Base-by-base conservation (phyloP, 2,888 invertebrate species). In the Conops quadrifasciatus region DNA sequence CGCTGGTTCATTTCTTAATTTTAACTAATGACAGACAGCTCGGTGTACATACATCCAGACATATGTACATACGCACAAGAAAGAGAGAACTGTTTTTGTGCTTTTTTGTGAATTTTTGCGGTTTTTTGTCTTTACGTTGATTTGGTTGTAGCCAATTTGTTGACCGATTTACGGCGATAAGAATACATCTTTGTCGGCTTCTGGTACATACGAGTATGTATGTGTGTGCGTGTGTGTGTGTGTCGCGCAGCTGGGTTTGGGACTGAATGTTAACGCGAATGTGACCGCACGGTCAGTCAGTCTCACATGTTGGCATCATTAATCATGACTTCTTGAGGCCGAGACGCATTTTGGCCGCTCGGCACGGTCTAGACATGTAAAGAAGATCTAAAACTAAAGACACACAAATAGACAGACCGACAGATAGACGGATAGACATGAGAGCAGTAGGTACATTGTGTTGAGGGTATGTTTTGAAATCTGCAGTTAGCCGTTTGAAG, bases 241-340 rank as follows among this genome's bases (percentile, higher is more conserved):
- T 67, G 53, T 36, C 72, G 65, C 43, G 67, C 45, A 51, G 70
- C 66, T 59, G 13, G 49, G 47, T 67, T 47, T 36, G 36, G 16
- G 47, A 21, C 67, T 60, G 43, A 15, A 24, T 45, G 45, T 45
- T 56, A 30, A 24, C 67, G 9, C 60, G 59, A n/a, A 24, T 19
- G 51, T 26, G 30, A 65, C 65, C 45, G n/a, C 26, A 49, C 72
- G 71, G 53, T 73, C 78, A 77, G 76, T 77, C 78, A 77, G 76
- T 79, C 81, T 81, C 82, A 83, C 82, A 84, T 83, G 84, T 80
- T 81, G 77, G 74, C 78, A 84, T 85, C 84, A 84, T 84, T 84
- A 84, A 84, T 84, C 84, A 84, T 83, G 80, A 80, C 80, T 78
- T 82, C 81, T 83, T 82, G 76, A 76, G 77, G 76, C 78, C 78